Base-by-base conservation (phyloP, 2,113 vertebrate genomes). In the Anhinga anhinga region DNA sequence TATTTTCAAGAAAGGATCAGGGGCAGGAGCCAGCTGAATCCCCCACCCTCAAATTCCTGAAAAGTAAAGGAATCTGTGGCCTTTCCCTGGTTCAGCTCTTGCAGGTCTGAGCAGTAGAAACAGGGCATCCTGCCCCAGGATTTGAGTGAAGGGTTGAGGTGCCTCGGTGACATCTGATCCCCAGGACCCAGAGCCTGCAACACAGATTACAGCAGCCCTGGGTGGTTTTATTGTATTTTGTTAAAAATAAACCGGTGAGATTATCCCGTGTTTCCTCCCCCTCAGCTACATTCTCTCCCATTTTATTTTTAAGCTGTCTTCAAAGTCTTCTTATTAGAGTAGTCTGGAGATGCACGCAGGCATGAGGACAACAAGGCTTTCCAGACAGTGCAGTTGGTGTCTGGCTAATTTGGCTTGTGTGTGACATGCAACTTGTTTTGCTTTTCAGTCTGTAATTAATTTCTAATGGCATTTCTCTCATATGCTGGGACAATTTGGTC, bases 211-310 rank as follows among this genome's bases (percentile, higher is more conserved):
- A 91, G 45, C 81, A 58, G 52, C 27, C 53, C 78, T 2, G 9
- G 44, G 66, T 61, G 32, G 49, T 69, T 93, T 93, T 73, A 61
- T n/a, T 80, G 55, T 34, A 44, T 27, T 81, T 71, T 93, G 89
- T 87, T 95, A 96, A 91, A 96, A 97, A 97, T 96, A 97, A 95
- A 81, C 70, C 11, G 0, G 32, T 65, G 90, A 82, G 95, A 97
- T 96, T 93, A 97, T 85, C 91, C 73, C 0, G 0, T 27, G 22
- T 14, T 82, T 67, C 88, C 81, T 67, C 73, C 81, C 66, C 36
- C 62, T 78, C 86, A 61, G 73, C 62, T 72, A 47, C 13, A 13
- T 56, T 87, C 61, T 69, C 88, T 84, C 77, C 55, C 49, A 22
- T 85, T 95, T 95, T 82, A 89, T 85, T 94, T 96, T 82, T 82